Evolutionary conservation across 1,140 invertebrate species (phyloP).

Genomic region (Galleria mellonella): DNA sequence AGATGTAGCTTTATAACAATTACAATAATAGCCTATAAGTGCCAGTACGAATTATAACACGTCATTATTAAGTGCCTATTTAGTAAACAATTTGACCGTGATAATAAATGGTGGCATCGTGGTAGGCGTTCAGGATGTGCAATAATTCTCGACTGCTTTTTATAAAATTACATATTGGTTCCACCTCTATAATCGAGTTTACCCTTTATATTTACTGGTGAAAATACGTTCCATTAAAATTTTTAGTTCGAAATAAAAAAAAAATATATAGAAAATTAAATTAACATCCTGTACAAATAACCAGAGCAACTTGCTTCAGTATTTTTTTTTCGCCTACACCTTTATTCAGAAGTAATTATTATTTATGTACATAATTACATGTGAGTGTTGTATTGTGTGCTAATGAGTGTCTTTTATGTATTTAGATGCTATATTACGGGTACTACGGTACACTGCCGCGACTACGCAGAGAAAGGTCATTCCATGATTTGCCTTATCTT

Average conservation of each 20-base stretch:
- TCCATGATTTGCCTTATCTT: slow-evolving; percentile 80
- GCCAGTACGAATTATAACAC: too few species aligned
- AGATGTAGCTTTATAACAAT: too few species aligned
- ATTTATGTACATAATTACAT: neutral
- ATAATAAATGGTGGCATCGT: neutral
- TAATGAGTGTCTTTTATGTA: slow-evolving; percentile 47
- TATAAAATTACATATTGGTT: too few species aligned
- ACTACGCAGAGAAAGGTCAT: slow-evolving; percentile 82
- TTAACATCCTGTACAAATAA: neutral
- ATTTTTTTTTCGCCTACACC: neutral
- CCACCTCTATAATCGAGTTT: too few species aligned
- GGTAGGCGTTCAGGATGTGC: slow-evolving; percentile 3
- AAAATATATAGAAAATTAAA: neutral
- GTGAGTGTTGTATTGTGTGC: slow-evolving; percentile 10
- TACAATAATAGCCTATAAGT: too few species aligned
- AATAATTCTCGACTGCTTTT: too few species aligned
- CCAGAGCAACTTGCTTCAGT: neutral
- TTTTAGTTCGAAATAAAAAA: too few species aligned
- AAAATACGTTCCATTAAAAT: too few species aligned
- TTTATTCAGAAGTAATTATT: neutral
- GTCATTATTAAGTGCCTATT: too few species aligned
- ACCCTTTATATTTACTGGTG: too few species aligned
- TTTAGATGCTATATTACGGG: slow-evolving; percentile 79
- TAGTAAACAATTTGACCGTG: neutral
- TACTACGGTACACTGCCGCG: slow-evolving; percentile 81